phyloP scores from a whole-genome alignment of 2,113 vertebrate genomes.

The Sylvia atricapilla region DNA sequence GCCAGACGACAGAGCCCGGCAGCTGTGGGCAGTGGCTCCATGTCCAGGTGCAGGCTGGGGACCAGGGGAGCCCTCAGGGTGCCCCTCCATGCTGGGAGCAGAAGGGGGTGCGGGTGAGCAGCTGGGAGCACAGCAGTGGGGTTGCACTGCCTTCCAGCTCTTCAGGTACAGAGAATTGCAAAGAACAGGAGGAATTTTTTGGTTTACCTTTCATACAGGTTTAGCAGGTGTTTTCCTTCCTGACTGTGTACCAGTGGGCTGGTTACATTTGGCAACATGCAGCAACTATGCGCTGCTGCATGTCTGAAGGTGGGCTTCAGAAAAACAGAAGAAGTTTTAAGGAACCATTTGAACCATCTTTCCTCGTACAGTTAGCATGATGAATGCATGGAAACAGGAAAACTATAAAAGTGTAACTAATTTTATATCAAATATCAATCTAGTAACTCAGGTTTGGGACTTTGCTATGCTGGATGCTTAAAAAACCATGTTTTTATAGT shows the following conservation, averaged over 20 bases:
- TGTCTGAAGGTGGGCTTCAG: not conserved
- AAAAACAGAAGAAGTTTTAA: not conserved
- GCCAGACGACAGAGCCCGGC: not conserved
- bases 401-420: not conserved
- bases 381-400: not conserved
- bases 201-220: not conserved
- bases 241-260: not conserved
- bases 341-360: not conserved
- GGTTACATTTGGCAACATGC: not conserved
- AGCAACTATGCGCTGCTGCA: not conserved
- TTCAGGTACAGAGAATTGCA: not conserved
- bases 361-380: not conserved
- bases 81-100: not conserved
- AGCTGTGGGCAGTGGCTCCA: not conserved
- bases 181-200: not conserved
- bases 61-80: not conserved
- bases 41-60: not conserved
- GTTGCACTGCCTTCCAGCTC: fast-evolving
- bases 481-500: not conserved
- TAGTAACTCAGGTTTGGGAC: not conserved
- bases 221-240: not conserved
- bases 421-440: not conserved
- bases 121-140: not conserved
- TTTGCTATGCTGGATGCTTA: not conserved
- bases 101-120: fast-evolving